Base-by-base conservation (phyloP, 2,113 vertebrate genomes). In the Tyrannus savana region DNA sequence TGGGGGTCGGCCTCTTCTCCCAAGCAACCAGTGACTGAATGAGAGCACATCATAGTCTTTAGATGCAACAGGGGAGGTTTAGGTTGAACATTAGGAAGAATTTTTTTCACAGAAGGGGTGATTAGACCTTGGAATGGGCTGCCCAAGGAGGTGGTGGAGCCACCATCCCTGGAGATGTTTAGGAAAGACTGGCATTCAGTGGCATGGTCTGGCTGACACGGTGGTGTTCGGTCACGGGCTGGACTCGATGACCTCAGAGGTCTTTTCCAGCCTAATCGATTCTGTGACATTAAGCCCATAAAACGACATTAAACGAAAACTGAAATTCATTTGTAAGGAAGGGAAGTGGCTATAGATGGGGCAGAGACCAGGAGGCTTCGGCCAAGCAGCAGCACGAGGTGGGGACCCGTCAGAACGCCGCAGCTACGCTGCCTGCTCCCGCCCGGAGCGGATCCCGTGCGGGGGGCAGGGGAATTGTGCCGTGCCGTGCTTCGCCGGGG, bases 311-410 rank as follows among this genome's bases (percentile, higher is more conserved):
- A 19, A 42, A 6, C 2, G 7, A 44, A n/a, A 62, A 59, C 2
- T 4, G 4, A 7, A 27, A 2, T 31, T 27, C 7, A 18, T 18
- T 6, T 9, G 44, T 22, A 19, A 12, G 25, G 58, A 10, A 6
- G 2, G 4, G 2, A n/a, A 10, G 27, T 0, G 8, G 42, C 33
- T 35, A 12, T 3, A 42, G 19, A 3, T 0, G 9, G 12, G 7
- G 10, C 10, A 2, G 0, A 24, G n/a, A 16, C 33, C 41, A 56
- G 52, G 6, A 39, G 31, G 8, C 5, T 41, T 3, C 3, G 44
- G 19, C 19, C 21, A 2, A 15, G 22, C 27, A 24, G 31, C 28
- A 24, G 28, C 28, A 6, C 9, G 4, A 18, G 42, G 28, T 12
- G 0, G 3, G 41, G 22, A 14, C 7, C 19, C 28, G 2, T 0